These are phyloP conservation scores for Euclidia mi DNA, from an alignment of 2,888 invertebrate species.

Conservation along the genomic window DNA sequence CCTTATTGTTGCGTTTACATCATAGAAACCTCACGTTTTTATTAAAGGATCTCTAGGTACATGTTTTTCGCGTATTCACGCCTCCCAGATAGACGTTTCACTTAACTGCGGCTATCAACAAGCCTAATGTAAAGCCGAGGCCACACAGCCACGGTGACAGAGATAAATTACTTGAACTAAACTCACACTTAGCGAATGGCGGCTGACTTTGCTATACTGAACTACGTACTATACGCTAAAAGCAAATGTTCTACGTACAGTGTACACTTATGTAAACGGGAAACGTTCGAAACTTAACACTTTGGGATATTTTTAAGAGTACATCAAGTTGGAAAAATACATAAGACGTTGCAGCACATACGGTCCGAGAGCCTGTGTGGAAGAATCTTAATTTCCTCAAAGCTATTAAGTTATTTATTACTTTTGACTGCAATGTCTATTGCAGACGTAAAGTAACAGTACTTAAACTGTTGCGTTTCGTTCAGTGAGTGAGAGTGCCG, in stretches of 20 bases:
- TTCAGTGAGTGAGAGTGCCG: too few relatives aligned
- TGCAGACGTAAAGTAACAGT: too few relatives aligned
- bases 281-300: too few relatives aligned
- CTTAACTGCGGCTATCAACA: constrained; percentile 71
- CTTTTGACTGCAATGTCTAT: too few relatives aligned
- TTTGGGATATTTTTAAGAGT: too few relatives aligned
- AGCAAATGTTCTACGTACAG: constrained; percentile 26
- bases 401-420: too few relatives aligned
- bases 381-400: too few relatives aligned
- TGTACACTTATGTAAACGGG: too few relatives aligned
- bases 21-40: constrained; percentile 35
- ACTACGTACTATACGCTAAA: constrained; percentile 34
- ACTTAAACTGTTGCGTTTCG: too few relatives aligned
- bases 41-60: constrained; percentile 49
- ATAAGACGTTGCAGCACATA: too few relatives aligned
- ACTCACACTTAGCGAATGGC: constrained; percentile 54
- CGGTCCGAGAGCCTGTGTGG: too few relatives aligned
- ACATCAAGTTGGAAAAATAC: too few relatives aligned
- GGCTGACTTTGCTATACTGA: constrained; percentile 38
- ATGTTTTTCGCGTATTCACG: constrained; percentile 59
- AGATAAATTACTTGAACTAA: constrained; percentile 71
- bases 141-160: constrained; percentile 70
- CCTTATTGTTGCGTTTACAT: constrained; percentile 11
- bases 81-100: constrained; percentile 62
- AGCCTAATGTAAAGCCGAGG: constrained; percentile 73